These are phyloP conservation scores for Sycon ciliatum DNA, from an alignment of 37 sponge, comb jelly and placozoan species.

Conservation along the genomic window DNA sequence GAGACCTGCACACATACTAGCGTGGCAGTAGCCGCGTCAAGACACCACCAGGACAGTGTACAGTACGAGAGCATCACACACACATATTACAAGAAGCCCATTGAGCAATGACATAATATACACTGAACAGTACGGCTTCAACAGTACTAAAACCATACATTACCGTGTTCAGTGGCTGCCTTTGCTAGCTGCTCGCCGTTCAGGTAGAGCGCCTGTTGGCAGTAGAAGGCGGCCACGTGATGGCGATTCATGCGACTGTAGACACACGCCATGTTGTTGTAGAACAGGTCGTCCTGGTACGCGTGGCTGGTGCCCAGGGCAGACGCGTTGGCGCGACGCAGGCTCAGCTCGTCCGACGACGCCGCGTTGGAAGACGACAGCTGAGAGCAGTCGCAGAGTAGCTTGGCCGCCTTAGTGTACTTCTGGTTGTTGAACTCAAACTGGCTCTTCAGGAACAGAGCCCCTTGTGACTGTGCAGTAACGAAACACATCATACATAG, in stretches of 20 bases:
- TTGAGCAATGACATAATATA: too few relatives aligned
- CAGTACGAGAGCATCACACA: not conserved
- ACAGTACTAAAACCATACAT: too few relatives aligned
- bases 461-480: not conserved
- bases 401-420: not conserved
- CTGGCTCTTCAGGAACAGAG: not conserved
- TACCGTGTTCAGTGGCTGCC: too few relatives aligned
- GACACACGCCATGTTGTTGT: constrained; percentile 89
- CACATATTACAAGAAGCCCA: too few relatives aligned
- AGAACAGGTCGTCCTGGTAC: constrained; percentile 69
- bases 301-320: too few relatives aligned
- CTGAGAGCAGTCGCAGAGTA: too few relatives aligned
- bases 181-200: too few relatives aligned
- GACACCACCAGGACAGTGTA: not conserved
- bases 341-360: too few relatives aligned
- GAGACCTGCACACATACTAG: not conserved
- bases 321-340: too few relatives aligned
- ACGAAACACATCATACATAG: too few relatives aligned
- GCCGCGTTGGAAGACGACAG: too few relatives aligned
- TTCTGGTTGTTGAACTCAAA: not conserved
- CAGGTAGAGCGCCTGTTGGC: constrained; percentile 82
- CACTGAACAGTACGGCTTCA: too few relatives aligned
- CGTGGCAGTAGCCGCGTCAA: not conserved
- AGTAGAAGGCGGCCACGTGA: constrained; percentile 74
- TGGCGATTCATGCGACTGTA: constrained; percentile 75